These are phyloP conservation scores for Paguma larvata DNA, from an alignment of 2,797 vertebrate species.

Conservation along the genomic window DNA sequence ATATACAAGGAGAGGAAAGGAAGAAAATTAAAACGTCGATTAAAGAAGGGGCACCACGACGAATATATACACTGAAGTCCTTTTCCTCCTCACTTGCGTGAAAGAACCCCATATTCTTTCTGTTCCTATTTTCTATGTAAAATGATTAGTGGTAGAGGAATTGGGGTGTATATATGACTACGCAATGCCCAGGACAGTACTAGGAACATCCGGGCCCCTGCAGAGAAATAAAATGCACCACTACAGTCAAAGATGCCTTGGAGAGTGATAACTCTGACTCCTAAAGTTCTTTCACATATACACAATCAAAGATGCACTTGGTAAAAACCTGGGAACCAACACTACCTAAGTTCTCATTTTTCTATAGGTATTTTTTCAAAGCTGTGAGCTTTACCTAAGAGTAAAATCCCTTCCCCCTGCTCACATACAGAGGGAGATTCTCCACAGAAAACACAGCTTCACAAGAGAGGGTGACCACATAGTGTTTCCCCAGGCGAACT, in stretches of 20 bases:
- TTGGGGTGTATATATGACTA: neutral
- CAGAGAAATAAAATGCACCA: neutral
- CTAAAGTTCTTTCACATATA: neutral
- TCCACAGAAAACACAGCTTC: constrained; percentile 68
- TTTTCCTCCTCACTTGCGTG: neutral
- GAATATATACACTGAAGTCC: neutral
- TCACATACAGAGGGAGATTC: constrained; percentile 66
- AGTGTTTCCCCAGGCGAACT: constrained; percentile 78
- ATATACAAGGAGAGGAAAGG: neutral
- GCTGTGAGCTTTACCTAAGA: constrained; percentile 50
- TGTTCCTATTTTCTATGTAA: constrained; percentile 11
- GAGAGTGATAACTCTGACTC: neutral
- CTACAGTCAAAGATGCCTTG: neutral
- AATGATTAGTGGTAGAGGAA: neutral
- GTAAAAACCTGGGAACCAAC: neutral
- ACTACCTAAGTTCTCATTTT: constrained; percentile 59
- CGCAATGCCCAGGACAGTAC: neutral
- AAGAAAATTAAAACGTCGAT: neutral
- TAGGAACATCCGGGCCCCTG: neutral
- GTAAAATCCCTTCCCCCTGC: constrained; percentile 78
- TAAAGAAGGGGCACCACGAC: neutral
- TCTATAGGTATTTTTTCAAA: neutral
- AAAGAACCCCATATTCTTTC: neutral
- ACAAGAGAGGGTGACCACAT: constrained; percentile 63
- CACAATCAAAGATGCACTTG: neutral